Percentiles rank a stretch among this genome's conserved stretches.
These are phyloP conservation scores for Myiothlypis chrysogaster DNA, from an alignment of 2,797 vertebrate genomes.

Conservation along the genomic window DNA sequence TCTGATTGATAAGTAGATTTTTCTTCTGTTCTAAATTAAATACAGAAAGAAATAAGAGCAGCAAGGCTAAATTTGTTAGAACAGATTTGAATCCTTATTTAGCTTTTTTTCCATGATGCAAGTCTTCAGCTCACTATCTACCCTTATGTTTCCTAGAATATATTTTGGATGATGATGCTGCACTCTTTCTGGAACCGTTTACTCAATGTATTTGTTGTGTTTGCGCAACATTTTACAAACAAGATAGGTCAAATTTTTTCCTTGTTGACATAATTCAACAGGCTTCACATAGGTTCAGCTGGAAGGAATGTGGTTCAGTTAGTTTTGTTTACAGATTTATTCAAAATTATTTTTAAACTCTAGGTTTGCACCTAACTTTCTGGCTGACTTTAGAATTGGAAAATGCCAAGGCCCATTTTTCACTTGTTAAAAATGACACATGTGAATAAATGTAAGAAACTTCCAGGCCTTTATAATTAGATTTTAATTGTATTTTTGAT, in stretches of 20 bases:
- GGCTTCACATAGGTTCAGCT: neutral
- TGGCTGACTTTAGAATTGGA: neutral
- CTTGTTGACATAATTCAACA: constrained; percentile 16
- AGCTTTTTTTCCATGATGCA: neutral
- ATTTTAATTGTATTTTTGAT: neutral
- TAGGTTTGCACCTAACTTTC: neutral
- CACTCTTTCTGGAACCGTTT: constrained; percentile 16
- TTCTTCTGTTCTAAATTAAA: neutral
- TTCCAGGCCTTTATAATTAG: neutral
- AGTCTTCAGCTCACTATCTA: neutral
- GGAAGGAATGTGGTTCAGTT: neutral
- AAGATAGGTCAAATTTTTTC: neutral
- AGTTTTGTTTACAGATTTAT: constrained; percentile 5
- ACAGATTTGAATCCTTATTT: constrained; percentile 23
- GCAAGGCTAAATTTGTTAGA: neutral
- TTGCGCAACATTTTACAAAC: constrained; percentile 11
- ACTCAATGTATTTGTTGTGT: neutral
- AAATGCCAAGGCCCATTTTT: neutral
- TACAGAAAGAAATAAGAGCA: constrained; percentile 2
- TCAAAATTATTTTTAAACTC: constrained; percentile 6
- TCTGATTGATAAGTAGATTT: neutral
- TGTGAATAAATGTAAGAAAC: neutral
- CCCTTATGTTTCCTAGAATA: neutral
- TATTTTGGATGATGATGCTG: neutral
- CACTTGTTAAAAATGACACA: neutral